These are phyloP conservation scores for Machaerirhynchus nigripectus DNA, from an alignment of 2,113 vertebrate species.

Conservation along the genomic window DNA sequence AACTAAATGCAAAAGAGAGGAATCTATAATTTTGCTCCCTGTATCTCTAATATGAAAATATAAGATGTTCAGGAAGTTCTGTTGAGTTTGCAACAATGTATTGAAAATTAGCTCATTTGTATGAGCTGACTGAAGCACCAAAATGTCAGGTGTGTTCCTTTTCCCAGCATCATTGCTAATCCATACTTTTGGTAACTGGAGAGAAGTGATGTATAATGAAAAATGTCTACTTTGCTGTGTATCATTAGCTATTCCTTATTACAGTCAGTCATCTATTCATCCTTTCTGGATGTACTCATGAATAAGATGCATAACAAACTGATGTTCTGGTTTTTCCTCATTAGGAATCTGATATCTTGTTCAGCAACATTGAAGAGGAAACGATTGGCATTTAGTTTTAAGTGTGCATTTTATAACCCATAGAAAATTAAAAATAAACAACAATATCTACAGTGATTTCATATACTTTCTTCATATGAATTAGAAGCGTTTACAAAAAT, in stretches of 20 bases:
- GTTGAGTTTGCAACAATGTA: slow-evolving; percentile 13
- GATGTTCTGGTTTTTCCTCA: slow-evolving; percentile 30
- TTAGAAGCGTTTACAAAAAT: slow-evolving; percentile 16
- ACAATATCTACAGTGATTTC: slow-evolving; percentile 21
- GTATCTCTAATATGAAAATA: not conserved
- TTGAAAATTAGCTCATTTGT: slow-evolving; percentile 50
- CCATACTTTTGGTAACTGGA: slow-evolving; percentile 8
- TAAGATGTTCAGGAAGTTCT: slow-evolving; percentile 1
- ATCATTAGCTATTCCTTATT: slow-evolving; percentile 65
- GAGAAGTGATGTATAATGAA: slow-evolving; percentile 59
- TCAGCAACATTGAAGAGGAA: slow-evolving; percentile 44
- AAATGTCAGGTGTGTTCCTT: slow-evolving; percentile 50
- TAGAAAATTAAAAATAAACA: slow-evolving; percentile 54
- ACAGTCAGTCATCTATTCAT: slow-evolving; percentile 69
- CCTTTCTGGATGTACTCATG: slow-evolving; percentile 52
- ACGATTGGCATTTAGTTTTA: not conserved
- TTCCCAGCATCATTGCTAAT: not conserved
- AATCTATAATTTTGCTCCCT: not conserved
- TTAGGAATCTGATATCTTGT: slow-evolving; percentile 55
- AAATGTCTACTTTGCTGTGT: slow-evolving; percentile 35
- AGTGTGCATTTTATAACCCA: not conserved
- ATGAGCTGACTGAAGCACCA: slow-evolving; percentile 24
- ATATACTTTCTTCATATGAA: slow-evolving; percentile 15
- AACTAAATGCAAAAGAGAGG: not conserved
- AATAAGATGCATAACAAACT: slow-evolving; percentile 54